phyloP scores from a whole-genome alignment of 2,113 vertebrate species.

The Strigops habroptila region DNA sequence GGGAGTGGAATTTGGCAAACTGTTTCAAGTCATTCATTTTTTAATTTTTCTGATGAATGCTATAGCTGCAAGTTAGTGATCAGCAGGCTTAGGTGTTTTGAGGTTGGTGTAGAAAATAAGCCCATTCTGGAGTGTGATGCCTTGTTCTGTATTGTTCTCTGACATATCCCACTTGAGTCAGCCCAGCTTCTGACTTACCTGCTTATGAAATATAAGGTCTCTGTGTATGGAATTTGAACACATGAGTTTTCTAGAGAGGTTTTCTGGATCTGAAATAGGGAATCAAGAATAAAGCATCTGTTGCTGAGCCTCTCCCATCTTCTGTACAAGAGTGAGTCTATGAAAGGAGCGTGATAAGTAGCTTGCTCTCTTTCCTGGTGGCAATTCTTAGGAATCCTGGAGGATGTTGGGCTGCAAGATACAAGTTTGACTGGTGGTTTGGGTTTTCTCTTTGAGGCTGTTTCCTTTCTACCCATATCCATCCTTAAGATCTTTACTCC shows the following conservation, averaged over 20 bases:
- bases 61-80: not conserved
- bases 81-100: not conserved
- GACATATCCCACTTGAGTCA: not conserved
- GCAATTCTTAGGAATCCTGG: not conserved
- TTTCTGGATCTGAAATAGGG: not conserved
- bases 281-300: not conserved
- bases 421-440: not conserved
- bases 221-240: not conserved
- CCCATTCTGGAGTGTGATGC: accelerated
- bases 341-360: not conserved
- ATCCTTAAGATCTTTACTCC: not conserved
- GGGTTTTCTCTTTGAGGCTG: not conserved
- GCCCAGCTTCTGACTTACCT: not conserved
- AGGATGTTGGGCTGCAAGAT: not conserved
- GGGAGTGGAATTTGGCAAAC: not conserved
- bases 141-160: not conserved
- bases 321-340: not conserved
- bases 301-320: not conserved
- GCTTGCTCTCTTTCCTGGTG: not conserved
- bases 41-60: not conserved
- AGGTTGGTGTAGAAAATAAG: not conserved
- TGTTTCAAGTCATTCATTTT: not conserved
- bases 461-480: not conserved
- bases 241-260: not conserved
- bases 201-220: not conserved